Conservation (phyloP, 2,113 vertebrate genomes). For the Pteruthius melanotis region DNA sequence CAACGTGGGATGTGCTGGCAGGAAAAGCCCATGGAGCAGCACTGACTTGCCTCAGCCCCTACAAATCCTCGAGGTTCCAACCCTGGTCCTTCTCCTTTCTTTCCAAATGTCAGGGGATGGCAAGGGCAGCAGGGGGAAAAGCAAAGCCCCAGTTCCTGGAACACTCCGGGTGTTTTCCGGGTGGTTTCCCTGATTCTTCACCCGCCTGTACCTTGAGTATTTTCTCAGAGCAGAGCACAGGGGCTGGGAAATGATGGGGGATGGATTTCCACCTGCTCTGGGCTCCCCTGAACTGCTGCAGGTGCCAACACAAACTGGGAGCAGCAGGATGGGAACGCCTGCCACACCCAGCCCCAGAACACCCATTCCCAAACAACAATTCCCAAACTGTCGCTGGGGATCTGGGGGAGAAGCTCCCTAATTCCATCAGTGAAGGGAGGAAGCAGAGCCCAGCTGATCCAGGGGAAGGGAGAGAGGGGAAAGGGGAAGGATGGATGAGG, state of each 20-base stretch:
- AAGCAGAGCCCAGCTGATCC: neutral
- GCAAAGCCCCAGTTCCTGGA: neutral
- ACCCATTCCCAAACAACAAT: no score
- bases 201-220: conserved; percentile 12
- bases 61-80: neutral
- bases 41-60: neutral
- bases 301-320: conserved; percentile 2
- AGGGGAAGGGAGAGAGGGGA: neutral
- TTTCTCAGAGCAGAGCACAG: neutral
- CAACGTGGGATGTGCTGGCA: neutral
- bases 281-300: conserved; percentile 27
- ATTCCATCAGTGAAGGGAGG: neutral
- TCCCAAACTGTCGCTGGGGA: neutral
- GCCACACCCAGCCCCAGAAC: no score
- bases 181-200: neutral
- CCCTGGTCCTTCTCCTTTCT: neutral
- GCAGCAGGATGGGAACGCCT: neutral
- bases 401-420: neutral
- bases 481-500: neutral
- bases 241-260: neutral
- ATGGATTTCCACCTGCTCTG: conserved; percentile 22
- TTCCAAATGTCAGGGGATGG: neutral
- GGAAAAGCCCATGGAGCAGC: neutral
- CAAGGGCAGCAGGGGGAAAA: neutral
- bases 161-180: neutral